These are phyloP conservation scores for Phoxinus phoxinus DNA, from an alignment of 2,113 vertebrate species.

Conservation along the genomic window DNA sequence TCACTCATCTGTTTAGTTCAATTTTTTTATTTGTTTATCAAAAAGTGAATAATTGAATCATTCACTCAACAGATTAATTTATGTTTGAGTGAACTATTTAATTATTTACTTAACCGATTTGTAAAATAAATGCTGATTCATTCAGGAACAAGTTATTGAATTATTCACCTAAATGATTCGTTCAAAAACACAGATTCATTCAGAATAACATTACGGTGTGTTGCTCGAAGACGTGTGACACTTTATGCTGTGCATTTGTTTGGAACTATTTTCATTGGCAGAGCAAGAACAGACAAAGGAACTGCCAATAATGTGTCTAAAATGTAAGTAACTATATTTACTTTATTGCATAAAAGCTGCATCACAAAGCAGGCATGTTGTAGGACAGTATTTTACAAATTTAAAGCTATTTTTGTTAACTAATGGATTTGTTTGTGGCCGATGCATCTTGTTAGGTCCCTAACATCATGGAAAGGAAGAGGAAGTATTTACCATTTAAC, in stretches of 20 bases:
- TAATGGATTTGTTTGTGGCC: background rate
- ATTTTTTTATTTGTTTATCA: no score
- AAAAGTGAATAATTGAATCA: background rate
- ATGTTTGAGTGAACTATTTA: no score
- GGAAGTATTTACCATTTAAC: background rate
- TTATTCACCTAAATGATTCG: no score
- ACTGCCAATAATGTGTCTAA: background rate
- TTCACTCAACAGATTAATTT: background rate
- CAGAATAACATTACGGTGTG: background rate
- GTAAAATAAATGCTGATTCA: background rate
- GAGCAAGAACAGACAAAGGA: background rate
- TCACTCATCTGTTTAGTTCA: background rate
- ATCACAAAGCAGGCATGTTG: no score
- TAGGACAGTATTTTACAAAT: background rate
- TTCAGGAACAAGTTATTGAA: no score
- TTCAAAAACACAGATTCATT: no score
- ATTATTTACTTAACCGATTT: background rate
- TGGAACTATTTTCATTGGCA: background rate
- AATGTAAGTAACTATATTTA: constrained; percentile 4
- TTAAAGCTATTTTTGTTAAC: background rate
- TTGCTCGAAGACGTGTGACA: background rate
- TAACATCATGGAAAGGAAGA: constrained; percentile 15
- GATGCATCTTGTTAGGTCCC: background rate
- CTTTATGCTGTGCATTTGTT: background rate
- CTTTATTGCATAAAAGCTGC: no score